Percentiles rank a stretch among this genome's conserved stretches.
Evolutionary conservation across 2,888 invertebrate genomes (phyloP).

Genomic region (Phymatocera aterrima): DNA sequence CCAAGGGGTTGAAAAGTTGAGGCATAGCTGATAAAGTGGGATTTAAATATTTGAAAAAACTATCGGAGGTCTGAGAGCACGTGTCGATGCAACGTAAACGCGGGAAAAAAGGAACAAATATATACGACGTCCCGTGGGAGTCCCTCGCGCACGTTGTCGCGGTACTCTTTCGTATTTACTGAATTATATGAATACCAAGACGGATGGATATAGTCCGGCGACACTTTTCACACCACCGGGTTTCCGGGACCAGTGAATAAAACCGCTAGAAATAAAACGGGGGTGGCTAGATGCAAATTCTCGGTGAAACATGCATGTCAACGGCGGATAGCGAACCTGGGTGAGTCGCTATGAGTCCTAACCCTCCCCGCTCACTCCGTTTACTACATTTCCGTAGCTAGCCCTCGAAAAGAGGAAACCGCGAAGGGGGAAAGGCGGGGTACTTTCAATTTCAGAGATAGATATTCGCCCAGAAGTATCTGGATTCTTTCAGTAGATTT

Average conservation of each 20-base stretch:
- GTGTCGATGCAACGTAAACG: slow-evolving; percentile 61
- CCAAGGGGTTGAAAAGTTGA: too few relatives aligned
- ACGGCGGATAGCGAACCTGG: slow-evolving; percentile 53
- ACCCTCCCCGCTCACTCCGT: slow-evolving; percentile 45
- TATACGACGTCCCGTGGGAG: slow-evolving; percentile 57
- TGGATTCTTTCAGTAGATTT: background rate
- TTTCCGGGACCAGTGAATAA: slow-evolving; percentile 23
- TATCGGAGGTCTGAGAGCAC: slow-evolving; percentile 56
- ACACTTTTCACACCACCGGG: background rate
- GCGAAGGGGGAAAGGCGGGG: background rate
- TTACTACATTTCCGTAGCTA: slow-evolving; percentile 53
- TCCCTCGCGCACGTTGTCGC: slow-evolving; percentile 39
- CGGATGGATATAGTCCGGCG: background rate
- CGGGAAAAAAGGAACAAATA: slow-evolving; percentile 55
- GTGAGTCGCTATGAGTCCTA: slow-evolving; percentile 47
- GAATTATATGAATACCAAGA: background rate
- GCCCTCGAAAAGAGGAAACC: slow-evolving; percentile 41
- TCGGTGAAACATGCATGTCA: slow-evolving; percentile 62
- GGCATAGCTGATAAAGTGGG: too few relatives aligned
- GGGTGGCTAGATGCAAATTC: slow-evolving; percentile 60
- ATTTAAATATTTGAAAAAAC: slow-evolving; percentile 56
- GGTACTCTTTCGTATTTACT: background rate
- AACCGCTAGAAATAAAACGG: slow-evolving; percentile 60
- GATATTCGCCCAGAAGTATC: too few relatives aligned
- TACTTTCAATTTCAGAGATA: background rate